Evolutionary conservation across 2,113 vertebrate genomes (phyloP), one percentile per base, ranked within the genome.

Genomic region (human (Homo sapiens)): DNA sequence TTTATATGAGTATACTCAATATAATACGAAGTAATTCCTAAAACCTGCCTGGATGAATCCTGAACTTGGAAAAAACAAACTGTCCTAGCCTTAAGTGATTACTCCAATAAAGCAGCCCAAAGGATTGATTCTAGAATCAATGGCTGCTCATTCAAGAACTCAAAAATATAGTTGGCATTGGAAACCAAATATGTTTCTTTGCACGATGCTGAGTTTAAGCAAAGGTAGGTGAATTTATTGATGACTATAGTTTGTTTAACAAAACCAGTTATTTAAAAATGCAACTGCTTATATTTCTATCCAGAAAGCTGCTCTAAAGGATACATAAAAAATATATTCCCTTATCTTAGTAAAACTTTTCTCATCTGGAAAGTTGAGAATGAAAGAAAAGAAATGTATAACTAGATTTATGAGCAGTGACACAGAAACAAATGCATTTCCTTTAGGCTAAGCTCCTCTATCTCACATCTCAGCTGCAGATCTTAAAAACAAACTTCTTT

Each of bases 261-360:
- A 96, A 91, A 75, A 85, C 5, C 10, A 92, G 16, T 43, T 86
- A 86, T 57, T 95, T 82, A 38, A 79, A 96, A 96, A 61, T 27
- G 23, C 22, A 57, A 27, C 32, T 50, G 22, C 40, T 89, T 89
- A 38, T 84, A 40, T 72, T 89, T 82, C 40, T 84, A 89, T 16
- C 6, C 40, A 68, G 38, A 83, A 93, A 91, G 0, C 17, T 4
- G 3, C 22, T 92, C 78, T 96, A 80, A 89, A 90, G 35, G 10
- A 84, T 48, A 9, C 16, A 82, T 52, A 38, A 88, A 88, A 50
- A 96, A 50, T 92, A 48, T 73, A 40, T 76, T 80, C 23, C 90
- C 12, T 75, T 68, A 90, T 81, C 50, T 79, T 64, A 55, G 18
- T 48, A 55, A 89, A 68, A 79, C 6, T 75, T 57, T 79, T 78